Percentiles rank a stretch among this genome's conserved stretches.
Evolutionary conservation across 1,140 invertebrate species (phyloP).

Genomic region (Gryon sp.): DNA sequence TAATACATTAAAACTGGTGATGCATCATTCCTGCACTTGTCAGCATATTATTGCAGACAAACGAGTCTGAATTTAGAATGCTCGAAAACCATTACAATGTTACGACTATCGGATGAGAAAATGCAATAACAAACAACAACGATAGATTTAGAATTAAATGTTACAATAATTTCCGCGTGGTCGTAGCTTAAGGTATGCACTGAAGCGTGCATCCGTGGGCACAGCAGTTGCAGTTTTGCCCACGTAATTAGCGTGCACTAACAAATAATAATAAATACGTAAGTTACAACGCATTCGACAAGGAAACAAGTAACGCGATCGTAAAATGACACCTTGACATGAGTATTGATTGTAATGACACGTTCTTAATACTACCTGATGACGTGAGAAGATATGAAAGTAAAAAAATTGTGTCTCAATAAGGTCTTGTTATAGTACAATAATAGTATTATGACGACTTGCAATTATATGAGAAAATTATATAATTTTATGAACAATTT

Average conservation of each 20-base stretch:
- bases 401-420: too few species aligned
- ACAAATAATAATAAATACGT: conserved; percentile 37
- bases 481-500: too few species aligned
- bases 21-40: conserved; percentile 36
- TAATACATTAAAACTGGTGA: conserved; percentile 9
- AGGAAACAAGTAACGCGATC: conserved; percentile 30
- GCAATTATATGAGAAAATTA: too few species aligned
- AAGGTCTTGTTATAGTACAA: too few species aligned
- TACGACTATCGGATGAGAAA: conserved; percentile 29
- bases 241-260: conserved; percentile 55
- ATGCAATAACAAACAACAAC: conserved; percentile 42
- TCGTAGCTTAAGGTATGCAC: conserved; percentile 64
- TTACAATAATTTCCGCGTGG: conserved; percentile 63
- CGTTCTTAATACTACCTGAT: conserved; percentile 45
- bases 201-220: conserved; percentile 71
- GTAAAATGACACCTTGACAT: conserved; percentile 40
- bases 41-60: conserved; percentile 18
- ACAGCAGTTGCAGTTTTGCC: conserved; percentile 62
- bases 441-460: too few species aligned
- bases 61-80: conserved; percentile 22
- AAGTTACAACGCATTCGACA: conserved; percentile 13
- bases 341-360: conserved; percentile 41
- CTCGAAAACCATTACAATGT: conserved; percentile 31
- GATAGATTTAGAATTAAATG: conserved; percentile 60
- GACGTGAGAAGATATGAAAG: too few species aligned